These are phyloP conservation scores for Zosterops pallidus DNA, from an alignment of 2,113 vertebrate species.

Conservation along the genomic window DNA sequence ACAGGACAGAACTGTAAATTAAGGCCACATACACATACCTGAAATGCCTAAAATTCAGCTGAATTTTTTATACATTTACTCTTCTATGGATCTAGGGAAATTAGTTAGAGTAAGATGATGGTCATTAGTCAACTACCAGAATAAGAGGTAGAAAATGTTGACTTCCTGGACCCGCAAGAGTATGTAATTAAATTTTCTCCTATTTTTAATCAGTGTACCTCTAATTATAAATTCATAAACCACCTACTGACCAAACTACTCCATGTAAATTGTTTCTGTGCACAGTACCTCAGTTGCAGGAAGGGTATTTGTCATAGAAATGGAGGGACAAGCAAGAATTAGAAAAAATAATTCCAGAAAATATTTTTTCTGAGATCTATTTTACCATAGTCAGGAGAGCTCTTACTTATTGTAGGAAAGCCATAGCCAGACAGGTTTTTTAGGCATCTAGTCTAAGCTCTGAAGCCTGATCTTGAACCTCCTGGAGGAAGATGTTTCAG, in stretches of 20 bases:
- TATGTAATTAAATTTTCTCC: slow-evolving; percentile 26
- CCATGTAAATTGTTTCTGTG: neutral
- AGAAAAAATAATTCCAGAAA: neutral
- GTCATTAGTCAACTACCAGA: slow-evolving; percentile 26
- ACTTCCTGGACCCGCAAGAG: neutral
- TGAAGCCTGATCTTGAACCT: neutral
- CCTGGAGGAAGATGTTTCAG: neutral
- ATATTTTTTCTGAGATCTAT: neutral
- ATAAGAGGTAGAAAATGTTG: neutral
- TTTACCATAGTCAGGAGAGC: neutral
- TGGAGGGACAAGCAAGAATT: neutral
- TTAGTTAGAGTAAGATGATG: neutral
- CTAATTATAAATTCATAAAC: slow-evolving; percentile 29
- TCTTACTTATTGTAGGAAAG: neutral
- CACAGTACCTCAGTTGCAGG: neutral
- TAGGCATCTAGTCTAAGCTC: neutral
- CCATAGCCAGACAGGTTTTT: neutral
- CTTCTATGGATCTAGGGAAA: neutral
- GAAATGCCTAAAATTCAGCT: neutral
- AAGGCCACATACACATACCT: neutral
- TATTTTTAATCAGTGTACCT: slow-evolving; percentile 21
- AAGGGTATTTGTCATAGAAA: neutral
- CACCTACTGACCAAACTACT: neutral
- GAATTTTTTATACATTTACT: neutral
- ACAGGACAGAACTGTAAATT: slow-evolving; percentile 2